Evolutionary conservation across 2,113 vertebrate genomes (phyloP).

Genomic region (Muntiacus reevesi): DNA sequence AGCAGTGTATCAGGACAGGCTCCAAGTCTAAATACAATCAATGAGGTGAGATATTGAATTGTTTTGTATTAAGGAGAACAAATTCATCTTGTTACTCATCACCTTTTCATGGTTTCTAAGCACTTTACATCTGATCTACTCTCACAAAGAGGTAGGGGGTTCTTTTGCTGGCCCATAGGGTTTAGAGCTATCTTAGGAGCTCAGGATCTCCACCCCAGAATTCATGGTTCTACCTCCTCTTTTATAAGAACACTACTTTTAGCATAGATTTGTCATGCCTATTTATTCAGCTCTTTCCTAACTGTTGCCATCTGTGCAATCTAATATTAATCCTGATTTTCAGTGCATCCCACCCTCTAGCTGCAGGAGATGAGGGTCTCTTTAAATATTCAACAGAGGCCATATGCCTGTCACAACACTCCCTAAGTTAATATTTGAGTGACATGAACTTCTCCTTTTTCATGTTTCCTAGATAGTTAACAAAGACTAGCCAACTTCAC

Average conservation of each 20-base stretch:
- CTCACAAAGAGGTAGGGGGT: not conserved
- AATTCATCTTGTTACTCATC: not conserved
- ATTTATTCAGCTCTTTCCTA: not conserved
- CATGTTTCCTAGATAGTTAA: not conserved
- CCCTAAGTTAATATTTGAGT: not conserved
- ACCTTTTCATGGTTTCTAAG: not conserved
- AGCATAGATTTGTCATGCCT: not conserved
- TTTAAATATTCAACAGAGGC: not conserved
- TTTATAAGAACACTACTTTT: not conserved
- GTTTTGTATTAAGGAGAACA: not conserved
- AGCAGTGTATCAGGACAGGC: not conserved
- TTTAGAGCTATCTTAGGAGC: not conserved
- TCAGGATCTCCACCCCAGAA: not conserved
- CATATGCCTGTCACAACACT: not conserved
- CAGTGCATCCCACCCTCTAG: not conserved
- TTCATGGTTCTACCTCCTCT: not conserved
- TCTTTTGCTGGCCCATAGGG: not conserved
- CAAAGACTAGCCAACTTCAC: not conserved
- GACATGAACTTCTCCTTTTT: not conserved
- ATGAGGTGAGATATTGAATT: not conserved
- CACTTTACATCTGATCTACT: not conserved
- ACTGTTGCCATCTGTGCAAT: not conserved
- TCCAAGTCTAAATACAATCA: not conserved
- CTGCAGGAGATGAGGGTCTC: not conserved
- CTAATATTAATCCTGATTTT: not conserved